Evolutionary conservation across 2,888 invertebrate genomes (phyloP).

Genomic region (Andrena bucephala): DNA sequence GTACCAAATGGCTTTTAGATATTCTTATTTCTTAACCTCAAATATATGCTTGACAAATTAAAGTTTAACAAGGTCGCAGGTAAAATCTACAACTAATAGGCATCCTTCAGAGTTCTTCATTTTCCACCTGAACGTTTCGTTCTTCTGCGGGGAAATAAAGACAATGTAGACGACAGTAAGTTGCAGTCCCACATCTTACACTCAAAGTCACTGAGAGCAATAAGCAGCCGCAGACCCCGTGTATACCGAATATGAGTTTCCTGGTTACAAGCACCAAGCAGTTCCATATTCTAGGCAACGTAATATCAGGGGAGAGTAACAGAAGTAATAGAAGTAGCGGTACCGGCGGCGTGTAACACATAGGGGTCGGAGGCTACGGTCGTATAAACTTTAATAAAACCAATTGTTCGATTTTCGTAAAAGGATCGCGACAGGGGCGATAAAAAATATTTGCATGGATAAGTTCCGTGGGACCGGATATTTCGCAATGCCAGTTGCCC

Average conservation of each 20-base stretch:
- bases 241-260: conserved; percentile 70
- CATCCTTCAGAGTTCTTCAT: background rate
- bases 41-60: background rate
- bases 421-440: background rate
- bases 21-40: too few species aligned
- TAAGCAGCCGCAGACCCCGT: conserved; percentile 67
- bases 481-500: background rate
- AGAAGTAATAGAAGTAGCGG: conserved; percentile 67
- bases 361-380: background rate
- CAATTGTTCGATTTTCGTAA: conserved; percentile 49
- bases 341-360: conserved; percentile 37
- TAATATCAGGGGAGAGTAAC: conserved; percentile 70
- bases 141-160: conserved; percentile 55
- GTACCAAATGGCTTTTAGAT: too few species aligned
- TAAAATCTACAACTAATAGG: background rate
- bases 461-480: background rate
- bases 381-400: conserved; percentile 59
- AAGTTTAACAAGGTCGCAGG: background rate
- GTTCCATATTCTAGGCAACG: conserved; percentile 66
- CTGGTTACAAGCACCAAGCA: conserved; percentile 63
- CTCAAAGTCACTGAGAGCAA: conserved; percentile 64
- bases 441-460: conserved; percentile 1
- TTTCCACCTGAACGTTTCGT: background rate
- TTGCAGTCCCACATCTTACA: conserved; percentile 64
- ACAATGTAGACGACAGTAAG: conserved; percentile 63